These are phyloP conservation scores for Dicyrtomina minuta DNA, from an alignment of 2,888 invertebrate species.

Conservation along the genomic window DNA sequence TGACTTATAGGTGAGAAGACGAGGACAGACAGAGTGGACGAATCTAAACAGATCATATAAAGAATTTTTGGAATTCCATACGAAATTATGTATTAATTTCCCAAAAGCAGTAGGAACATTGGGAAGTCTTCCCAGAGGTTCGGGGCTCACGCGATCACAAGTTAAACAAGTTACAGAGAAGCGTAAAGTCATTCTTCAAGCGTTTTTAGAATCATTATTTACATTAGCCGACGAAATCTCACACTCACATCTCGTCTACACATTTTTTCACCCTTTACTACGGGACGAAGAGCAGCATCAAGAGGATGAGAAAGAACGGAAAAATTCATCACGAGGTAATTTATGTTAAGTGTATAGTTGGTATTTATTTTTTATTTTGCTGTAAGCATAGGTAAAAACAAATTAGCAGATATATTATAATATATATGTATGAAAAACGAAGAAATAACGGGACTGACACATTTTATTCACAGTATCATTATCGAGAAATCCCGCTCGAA, in stretches of 20 bases:
- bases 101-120: constrained; percentile 67
- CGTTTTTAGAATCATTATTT: constrained; percentile 83
- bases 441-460: no score
- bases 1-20: constrained; percentile 78
- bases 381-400: not conserved
- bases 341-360: no score
- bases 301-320: constrained; percentile 68
- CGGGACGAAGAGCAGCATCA: constrained; percentile 81
- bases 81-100: constrained; percentile 88
- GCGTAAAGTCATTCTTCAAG: constrained; percentile 82
- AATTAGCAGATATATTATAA: not conserved
- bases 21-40: constrained; percentile 80
- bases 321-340: constrained; percentile 28
- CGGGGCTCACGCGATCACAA: constrained; percentile 76
- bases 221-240: constrained; percentile 88
- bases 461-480: constrained; percentile 29
- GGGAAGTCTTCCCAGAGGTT: constrained; percentile 52
- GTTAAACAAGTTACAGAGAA: constrained; percentile 92
- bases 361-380: no score
- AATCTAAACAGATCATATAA: constrained; percentile 92
- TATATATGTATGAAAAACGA: not conserved
- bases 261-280: constrained; percentile 95
- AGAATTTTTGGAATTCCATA: constrained; percentile 94
- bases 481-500: constrained; percentile 49
- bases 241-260: constrained; percentile 94